Percentiles rank a stretch among this genome's conserved stretches.
Evolutionary conservation across 2,113 vertebrate genomes (phyloP).

Genomic region (Vulpes vulpes): DNA sequence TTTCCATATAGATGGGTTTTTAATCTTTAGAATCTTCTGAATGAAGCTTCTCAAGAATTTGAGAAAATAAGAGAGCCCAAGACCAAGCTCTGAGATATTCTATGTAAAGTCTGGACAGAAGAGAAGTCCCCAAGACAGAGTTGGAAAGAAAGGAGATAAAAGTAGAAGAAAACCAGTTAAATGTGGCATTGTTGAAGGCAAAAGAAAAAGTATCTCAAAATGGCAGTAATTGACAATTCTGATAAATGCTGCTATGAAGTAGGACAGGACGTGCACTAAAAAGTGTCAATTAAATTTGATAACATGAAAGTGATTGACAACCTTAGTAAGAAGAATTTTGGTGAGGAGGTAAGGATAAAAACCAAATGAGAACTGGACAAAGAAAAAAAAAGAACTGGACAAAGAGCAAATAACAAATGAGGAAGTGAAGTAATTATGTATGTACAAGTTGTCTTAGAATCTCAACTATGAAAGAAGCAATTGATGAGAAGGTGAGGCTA

Average conservation of each 20-base stretch:
- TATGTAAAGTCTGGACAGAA: not conserved
- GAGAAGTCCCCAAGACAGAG: not conserved
- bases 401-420: not conserved
- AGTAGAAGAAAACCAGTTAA: not conserved
- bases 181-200: not conserved
- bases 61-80: not conserved
- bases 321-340: not conserved
- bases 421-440: not conserved
- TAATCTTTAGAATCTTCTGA: not conserved
- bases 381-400: not conserved
- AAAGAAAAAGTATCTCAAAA: not conserved
- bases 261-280: not conserved
- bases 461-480: not conserved
- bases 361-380: not conserved
- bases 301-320: not conserved
- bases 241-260: not conserved
- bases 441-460: not conserved
- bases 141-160: not conserved
- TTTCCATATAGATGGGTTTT: not conserved
- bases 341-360: not conserved
- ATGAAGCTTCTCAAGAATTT: conserved; percentile 1
- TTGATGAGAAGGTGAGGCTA: not conserved
- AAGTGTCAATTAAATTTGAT: not conserved
- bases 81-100: not conserved
- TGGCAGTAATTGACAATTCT: not conserved